Conservation (phyloP, 2,113 vertebrate genomes). For the Butorides virescens region DNA sequence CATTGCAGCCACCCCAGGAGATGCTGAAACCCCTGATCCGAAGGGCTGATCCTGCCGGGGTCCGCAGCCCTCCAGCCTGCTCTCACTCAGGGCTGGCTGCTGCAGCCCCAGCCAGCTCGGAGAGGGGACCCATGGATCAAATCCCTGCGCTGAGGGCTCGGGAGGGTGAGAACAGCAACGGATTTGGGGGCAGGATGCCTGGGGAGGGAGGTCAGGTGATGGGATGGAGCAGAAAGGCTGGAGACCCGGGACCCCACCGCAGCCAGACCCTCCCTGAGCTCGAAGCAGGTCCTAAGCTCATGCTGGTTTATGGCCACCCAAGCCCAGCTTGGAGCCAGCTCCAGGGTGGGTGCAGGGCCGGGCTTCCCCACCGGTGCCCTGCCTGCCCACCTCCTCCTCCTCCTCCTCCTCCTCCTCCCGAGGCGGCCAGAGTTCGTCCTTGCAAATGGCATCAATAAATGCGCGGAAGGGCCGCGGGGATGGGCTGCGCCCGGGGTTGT, state of each 20-base stretch:
- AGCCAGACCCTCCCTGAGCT: not conserved
- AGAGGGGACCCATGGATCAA: accelerated
- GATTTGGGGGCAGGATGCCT: not conserved
- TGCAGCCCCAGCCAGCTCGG: not conserved
- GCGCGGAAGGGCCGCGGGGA: not conserved
- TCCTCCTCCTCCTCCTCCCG: not conserved
- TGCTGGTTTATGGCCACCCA: not conserved
- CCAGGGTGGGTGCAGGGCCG: accelerated
- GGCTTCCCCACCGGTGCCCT: accelerated
- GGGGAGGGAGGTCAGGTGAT: not conserved
- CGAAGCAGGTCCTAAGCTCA: constrained; percentile 8
- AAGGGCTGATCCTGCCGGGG: not conserved
- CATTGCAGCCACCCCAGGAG: not conserved
- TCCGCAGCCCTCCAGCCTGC: not conserved
- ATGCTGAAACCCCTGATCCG: not conserved
- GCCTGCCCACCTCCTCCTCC: not conserved
- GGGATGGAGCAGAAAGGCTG: not conserved
- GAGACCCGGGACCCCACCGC: not conserved
- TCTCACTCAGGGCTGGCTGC: not conserved
- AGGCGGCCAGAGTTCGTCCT: not conserved
- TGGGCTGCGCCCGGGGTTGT: not conserved
- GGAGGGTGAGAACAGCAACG: not conserved
- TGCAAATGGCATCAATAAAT: not conserved
- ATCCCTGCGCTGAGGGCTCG: not conserved
- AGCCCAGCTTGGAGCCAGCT: not conserved